These are phyloP conservation scores for Ferrisia virgata DNA, from an alignment of 2,888 invertebrate species.

Conservation along the genomic window DNA sequence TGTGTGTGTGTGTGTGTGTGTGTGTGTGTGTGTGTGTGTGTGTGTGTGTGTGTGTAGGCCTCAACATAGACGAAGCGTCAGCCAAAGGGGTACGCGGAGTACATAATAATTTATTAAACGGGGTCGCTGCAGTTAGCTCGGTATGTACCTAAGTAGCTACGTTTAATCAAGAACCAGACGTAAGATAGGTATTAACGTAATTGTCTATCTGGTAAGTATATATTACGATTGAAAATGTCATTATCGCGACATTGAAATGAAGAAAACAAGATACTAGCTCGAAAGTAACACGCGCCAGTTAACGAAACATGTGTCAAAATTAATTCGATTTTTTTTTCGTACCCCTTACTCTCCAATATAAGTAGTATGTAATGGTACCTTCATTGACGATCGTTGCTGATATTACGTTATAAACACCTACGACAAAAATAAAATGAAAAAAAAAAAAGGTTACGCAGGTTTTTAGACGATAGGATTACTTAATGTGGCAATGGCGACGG, in stretches of 20 bases:
- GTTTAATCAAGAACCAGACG: too few species aligned
- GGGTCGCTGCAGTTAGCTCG: not conserved
- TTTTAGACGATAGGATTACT: not conserved
- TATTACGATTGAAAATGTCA: slow-evolving; percentile 22
- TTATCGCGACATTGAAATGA: slow-evolving; percentile 34
- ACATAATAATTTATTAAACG: not conserved
- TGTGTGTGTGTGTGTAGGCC: too few species aligned
- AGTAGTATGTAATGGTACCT: too few species aligned
- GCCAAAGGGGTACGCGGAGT: not conserved
- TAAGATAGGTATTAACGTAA: too few species aligned
- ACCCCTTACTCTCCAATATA: not conserved
- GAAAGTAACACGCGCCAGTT: not conserved
- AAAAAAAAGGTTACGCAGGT: slow-evolving; percentile 16
- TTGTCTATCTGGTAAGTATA: not conserved
- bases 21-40: too few species aligned
- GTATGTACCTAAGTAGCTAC: too few species aligned
- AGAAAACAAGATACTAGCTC: not conserved
- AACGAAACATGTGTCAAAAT: slow-evolving; percentile 13
- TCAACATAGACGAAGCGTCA: not conserved
- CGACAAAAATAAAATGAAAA: too few species aligned
- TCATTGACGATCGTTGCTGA: not conserved
- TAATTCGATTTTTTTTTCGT: slow-evolving; percentile 18
- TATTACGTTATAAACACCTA: not conserved
- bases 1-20: too few species aligned
- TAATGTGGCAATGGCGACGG: not conserved